Evolutionary conservation across 2,888 invertebrate genomes (phyloP).

Genomic region (Beris morrisii): DNA sequence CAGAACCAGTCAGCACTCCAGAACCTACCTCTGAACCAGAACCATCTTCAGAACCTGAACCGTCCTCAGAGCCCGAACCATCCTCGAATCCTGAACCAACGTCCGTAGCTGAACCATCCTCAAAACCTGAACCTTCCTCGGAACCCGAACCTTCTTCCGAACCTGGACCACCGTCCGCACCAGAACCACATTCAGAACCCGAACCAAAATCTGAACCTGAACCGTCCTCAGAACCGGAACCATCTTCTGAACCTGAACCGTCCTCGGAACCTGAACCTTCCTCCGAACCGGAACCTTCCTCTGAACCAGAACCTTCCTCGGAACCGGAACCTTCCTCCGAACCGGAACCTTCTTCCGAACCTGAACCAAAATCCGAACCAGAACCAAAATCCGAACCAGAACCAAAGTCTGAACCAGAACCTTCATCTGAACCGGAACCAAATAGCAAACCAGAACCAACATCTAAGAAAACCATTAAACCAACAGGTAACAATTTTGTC

Average conservation of each 20-base stretch:
- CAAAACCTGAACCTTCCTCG: conserved; percentile 48
- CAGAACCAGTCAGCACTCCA: conserved; percentile 46
- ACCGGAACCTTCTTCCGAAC: conserved; percentile 42
- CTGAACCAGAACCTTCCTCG: conserved; percentile 52
- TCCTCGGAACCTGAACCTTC: conserved; percentile 29
- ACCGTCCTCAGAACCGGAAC: conserved; percentile 51
- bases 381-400: conserved; percentile 50
- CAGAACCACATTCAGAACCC: conserved; percentile 52
- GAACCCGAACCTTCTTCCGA: conserved; percentile 47
- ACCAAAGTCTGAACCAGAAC: conserved; percentile 46
- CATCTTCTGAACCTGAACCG: conserved; percentile 28
- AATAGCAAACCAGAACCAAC: conserved; percentile 51
- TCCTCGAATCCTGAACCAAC: conserved; percentile 52
- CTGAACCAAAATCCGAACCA: conserved; percentile 47
- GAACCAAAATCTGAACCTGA: conserved; percentile 51
- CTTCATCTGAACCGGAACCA: conserved; percentile 52
- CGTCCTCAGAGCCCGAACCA: conserved; percentile 50
- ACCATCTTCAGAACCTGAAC: conserved; percentile 52
- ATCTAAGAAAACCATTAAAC: conserved; percentile 47
- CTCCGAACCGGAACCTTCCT: conserved; percentile 47
- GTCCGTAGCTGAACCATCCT: conserved; percentile 53
- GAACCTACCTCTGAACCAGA: conserved; percentile 47
- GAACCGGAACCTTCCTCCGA: conserved; percentile 51
- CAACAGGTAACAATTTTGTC: conserved; percentile 41
- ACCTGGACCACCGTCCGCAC: conserved; percentile 44